phyloP scores from a whole-genome alignment of 37 sponge, comb jelly and placozoan species.

The Amphimedon queenslandica region DNA sequence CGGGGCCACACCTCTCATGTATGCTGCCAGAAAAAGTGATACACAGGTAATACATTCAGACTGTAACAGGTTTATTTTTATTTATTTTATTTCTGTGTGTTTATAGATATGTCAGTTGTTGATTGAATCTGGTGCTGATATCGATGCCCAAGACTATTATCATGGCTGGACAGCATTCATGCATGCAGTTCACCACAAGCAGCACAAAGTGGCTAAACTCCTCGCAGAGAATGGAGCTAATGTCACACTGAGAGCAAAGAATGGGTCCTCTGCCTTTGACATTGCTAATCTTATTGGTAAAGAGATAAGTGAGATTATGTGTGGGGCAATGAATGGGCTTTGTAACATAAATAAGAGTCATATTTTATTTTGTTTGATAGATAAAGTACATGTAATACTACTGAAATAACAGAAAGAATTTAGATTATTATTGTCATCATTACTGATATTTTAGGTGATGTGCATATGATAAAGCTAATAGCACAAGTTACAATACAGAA shows the following conservation, averaged over 20 bases:
- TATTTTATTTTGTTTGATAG: too few relatives aligned
- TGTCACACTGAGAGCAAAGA: constrained; percentile 53
- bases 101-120: constrained; percentile 38
- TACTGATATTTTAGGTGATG: constrained; percentile 19
- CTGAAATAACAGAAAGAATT: background rate
- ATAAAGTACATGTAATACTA: too few relatives aligned
- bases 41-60: constrained; percentile 55
- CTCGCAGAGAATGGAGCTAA: constrained; percentile 52
- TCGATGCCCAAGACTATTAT: constrained; percentile 59
- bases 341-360: too few relatives aligned
- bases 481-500: constrained; percentile 29
- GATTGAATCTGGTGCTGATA: constrained; percentile 39
- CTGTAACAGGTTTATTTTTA: too few relatives aligned
- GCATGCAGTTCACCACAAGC: constrained; percentile 81
- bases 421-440: background rate
- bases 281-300: constrained; percentile 41
- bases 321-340: too few relatives aligned
- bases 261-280: constrained; percentile 66
- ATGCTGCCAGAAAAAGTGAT: constrained; percentile 68
- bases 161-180: constrained; percentile 84
- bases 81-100: background rate
- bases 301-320: too few relatives aligned
- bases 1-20: constrained; percentile 89
- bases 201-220: constrained; percentile 49
- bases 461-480: constrained; percentile 45